These are phyloP conservation scores for Eristalis intricaria DNA, from an alignment of 2,888 invertebrate species.

Conservation along the genomic window DNA sequence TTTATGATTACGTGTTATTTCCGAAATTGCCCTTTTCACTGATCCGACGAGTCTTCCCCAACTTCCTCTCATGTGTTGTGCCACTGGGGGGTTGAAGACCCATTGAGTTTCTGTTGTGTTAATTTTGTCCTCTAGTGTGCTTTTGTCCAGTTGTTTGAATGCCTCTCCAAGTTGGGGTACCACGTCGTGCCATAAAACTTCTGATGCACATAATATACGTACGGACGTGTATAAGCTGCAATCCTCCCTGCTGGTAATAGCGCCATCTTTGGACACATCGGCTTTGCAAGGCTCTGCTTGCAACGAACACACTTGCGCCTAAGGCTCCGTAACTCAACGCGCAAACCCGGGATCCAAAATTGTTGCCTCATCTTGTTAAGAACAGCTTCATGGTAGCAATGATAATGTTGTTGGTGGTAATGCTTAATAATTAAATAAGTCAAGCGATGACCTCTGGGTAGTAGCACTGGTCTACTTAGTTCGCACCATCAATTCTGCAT, in stretches of 20 bases:
- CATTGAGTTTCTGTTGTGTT: background rate
- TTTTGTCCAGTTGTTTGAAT: too few relatives aligned
- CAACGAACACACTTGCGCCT: conserved; percentile 14
- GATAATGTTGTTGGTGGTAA: conserved; percentile 39
- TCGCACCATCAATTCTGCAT: too few relatives aligned
- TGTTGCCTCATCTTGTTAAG: conserved; percentile 46
- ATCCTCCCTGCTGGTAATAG: conserved; percentile 18
- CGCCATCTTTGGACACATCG: conserved; percentile 24
- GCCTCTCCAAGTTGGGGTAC: too few relatives aligned
- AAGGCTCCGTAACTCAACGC: background rate
- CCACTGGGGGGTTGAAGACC: too few relatives aligned
- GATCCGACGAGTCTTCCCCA: background rate
- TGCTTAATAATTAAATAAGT: conserved; percentile 36
- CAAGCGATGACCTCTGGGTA: conserved; percentile 43
- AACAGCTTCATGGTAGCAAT: conserved; percentile 35
- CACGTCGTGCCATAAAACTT: conserved; percentile 41
- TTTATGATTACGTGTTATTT: too few relatives aligned
- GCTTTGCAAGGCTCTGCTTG: conserved; percentile 11
- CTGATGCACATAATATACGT: conserved; percentile 42
- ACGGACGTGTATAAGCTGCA: conserved; percentile 45
- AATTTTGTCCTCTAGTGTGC: conserved; percentile 2
- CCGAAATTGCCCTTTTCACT: background rate
- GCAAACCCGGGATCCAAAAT: conserved; percentile 23
- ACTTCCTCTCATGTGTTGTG: background rate
- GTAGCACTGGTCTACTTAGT: conserved; percentile 29